Evolutionary conservation across 2,797 vertebrate genomes (phyloP).

Genomic region (Cuniculus paca): DNA sequence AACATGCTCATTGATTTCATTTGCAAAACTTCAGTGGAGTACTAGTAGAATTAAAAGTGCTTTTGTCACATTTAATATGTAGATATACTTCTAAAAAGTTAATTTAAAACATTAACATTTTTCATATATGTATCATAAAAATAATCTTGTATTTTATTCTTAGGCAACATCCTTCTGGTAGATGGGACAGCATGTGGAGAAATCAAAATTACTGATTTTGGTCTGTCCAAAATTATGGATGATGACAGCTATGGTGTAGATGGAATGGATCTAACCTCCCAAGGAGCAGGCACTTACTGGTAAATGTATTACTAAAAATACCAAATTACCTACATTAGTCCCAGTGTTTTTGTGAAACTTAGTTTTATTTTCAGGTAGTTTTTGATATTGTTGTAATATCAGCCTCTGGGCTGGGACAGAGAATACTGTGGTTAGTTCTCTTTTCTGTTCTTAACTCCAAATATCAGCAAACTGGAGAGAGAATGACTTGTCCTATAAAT

Average conservation of each 20-base stretch:
- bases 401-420: background rate
- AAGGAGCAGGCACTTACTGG: slow-evolving; percentile 99
- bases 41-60: slow-evolving; percentile 19
- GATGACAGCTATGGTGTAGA: slow-evolving; percentile 99
- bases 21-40: slow-evolving; percentile 2
- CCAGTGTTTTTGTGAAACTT: slow-evolving; percentile 5
- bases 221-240: slow-evolving; percentile 99
- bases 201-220: slow-evolving; percentile 99
- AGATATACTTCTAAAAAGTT: background rate
- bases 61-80: background rate
- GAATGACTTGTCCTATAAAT: background rate
- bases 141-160: slow-evolving; percentile 47
- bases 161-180: slow-evolving; percentile 99
- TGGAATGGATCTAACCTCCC: slow-evolving; percentile 99
- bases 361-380: slow-evolving; percentile 56
- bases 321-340: background rate
- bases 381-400: slow-evolving; percentile 16
- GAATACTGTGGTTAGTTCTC: background rate
- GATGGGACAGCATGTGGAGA: slow-evolving; percentile 99
- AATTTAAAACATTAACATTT: slow-evolving; percentile 48
- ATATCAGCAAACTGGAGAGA: background rate
- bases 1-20: background rate
- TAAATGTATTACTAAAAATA: slow-evolving; percentile 85
- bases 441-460: background rate
- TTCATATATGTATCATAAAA: slow-evolving; percentile 29